Evolutionary conservation across 1,140 invertebrate genomes (phyloP).

Genomic region (Dendroctonus valens): DNA sequence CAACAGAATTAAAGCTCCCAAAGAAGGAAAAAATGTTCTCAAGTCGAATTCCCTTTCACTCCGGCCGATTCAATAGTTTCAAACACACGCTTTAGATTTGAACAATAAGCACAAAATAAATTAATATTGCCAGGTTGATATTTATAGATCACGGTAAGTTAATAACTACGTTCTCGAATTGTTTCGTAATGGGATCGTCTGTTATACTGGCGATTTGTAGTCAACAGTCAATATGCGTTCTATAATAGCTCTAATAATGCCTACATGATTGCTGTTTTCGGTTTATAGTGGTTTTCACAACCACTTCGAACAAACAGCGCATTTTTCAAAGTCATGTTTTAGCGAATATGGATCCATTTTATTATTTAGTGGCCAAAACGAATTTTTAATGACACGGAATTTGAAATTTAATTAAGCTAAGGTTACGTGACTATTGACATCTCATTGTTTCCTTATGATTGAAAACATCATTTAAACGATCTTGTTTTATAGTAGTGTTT

Average conservation of each 20-base stretch:
- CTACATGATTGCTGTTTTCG: too few species aligned
- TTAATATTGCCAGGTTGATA: conserved; percentile 10
- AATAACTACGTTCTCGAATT: too few species aligned
- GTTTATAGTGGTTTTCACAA: too few species aligned
- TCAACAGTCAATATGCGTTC: too few species aligned
- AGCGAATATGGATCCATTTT: too few species aligned
- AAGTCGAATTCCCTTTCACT: conserved; percentile 14
- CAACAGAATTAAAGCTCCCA: conserved; percentile 19
- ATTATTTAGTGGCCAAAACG: conserved; percentile 1
- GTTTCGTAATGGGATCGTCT: too few species aligned
- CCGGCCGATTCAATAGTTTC: conserved; percentile 3
- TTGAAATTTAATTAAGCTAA: conserved; percentile 10
- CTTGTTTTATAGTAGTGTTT: too few species aligned
- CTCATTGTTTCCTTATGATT: not conserved
- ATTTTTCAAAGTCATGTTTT: too few species aligned
- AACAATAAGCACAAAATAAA: conserved; percentile 8
- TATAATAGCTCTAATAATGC: too few species aligned
- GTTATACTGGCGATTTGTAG: too few species aligned
- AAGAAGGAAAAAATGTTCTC: conserved; percentile 15
- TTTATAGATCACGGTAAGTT: conserved; percentile 7
- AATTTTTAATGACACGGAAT: conserved; percentile 9
- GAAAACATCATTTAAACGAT: too few species aligned
- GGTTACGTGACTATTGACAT: conserved; percentile 12
- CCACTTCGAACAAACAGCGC: too few species aligned
- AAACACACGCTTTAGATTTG: conserved; percentile 11